These are phyloP conservation scores for Sinella curviseta DNA, from an alignment of 1,140 invertebrate genomes.

Conservation along the genomic window DNA sequence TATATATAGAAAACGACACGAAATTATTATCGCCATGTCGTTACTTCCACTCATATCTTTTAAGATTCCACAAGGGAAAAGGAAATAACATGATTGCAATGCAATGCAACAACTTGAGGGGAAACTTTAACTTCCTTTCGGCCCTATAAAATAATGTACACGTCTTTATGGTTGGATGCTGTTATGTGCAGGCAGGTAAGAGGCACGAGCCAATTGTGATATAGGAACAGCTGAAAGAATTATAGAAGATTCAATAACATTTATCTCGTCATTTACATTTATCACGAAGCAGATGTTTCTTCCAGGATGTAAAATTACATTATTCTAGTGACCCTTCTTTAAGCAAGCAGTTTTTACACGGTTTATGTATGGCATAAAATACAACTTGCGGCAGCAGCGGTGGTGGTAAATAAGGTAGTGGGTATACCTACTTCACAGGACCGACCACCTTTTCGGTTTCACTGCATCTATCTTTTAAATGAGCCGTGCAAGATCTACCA, in stretches of 20 bases:
- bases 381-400: no score
- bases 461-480: not conserved
- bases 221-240: not conserved
- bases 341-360: not conserved
- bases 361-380: not conserved
- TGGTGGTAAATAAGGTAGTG: no score
- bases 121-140: no score
- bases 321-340: not conserved
- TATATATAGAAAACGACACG: not conserved
- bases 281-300: constrained; percentile 2
- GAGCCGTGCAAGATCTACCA: no score
- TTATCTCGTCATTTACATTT: not conserved
- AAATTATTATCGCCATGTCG: not conserved
- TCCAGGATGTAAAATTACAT: not conserved
- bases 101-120: not conserved
- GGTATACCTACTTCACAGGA: no score
- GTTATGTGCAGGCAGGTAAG: no score
- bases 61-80: constrained; percentile 15
- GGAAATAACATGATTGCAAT: not conserved
- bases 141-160: no score
- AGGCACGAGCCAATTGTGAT: constrained; percentile 6
- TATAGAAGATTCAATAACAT: not conserved
- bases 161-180: no score
- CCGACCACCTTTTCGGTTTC: not conserved
- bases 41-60: not conserved